Percentiles rank a stretch among this genome's conserved stretches.
Conservation (phyloP, 92 coral and sea anemone genomes). For the Phenganax stokvisi region DNA sequence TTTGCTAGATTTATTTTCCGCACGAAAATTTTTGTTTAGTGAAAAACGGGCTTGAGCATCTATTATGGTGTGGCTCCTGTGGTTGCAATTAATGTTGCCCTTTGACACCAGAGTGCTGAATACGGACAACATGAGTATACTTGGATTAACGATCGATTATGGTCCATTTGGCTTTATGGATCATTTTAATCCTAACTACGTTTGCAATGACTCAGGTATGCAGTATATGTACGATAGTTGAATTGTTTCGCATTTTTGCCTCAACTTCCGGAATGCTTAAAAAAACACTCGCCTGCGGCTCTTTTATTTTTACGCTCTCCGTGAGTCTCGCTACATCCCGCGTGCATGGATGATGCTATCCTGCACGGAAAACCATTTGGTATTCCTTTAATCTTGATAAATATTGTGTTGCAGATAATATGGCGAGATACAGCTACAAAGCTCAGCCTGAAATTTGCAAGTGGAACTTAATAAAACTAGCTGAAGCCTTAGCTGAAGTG, state of each 20-base stretch:
- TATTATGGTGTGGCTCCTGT: not conserved
- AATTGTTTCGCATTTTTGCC: too few relatives aligned
- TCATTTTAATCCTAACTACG: conserved; percentile 64
- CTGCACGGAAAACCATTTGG: too few relatives aligned
- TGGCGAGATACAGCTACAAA: conserved; percentile 70
- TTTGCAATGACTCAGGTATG: conserved; percentile 94
- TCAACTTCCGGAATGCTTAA: too few relatives aligned
- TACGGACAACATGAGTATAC: conserved; percentile 95
- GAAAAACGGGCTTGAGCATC: not conserved
- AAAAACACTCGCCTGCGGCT: too few relatives aligned
- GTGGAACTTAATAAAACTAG: conserved; percentile 85
- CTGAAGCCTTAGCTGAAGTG: conserved; percentile 78
- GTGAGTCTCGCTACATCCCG: too few relatives aligned
- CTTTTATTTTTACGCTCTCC: not conserved
- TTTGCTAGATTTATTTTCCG: too few relatives aligned
- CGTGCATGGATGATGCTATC: too few relatives aligned
- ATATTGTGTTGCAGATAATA: conserved; percentile 54
- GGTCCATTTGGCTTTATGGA: conserved; percentile 99
- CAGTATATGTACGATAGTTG: not conserved
- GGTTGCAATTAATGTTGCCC: not conserved
- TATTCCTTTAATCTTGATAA: not conserved
- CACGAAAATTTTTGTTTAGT: too few relatives aligned
- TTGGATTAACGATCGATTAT: conserved; percentile 93
- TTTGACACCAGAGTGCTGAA: conserved; percentile 64
- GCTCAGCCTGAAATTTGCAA: conserved; percentile 95